Evolutionary conservation across 2,113 vertebrate genomes (phyloP).

Genomic region (Rhinolophus ferrumequinum): DNA sequence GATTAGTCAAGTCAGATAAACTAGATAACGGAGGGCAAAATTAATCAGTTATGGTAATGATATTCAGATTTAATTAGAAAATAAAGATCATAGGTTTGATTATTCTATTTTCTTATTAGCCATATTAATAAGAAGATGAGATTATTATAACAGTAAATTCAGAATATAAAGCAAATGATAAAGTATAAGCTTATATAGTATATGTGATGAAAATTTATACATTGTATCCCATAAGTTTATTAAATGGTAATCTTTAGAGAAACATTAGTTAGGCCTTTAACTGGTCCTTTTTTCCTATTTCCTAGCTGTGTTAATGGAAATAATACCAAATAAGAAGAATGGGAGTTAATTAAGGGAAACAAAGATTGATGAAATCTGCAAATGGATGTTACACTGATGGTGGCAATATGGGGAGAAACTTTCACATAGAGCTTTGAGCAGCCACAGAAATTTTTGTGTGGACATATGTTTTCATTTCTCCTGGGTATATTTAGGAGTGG

Average conservation of each 20-base stretch:
- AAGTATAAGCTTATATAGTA: not conserved
- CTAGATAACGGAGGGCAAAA: not conserved
- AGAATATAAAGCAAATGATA: not conserved
- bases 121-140: not conserved
- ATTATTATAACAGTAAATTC: not conserved
- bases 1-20: not conserved
- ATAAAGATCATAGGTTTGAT: conserved; percentile 22
- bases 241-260: not conserved
- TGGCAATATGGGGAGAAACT: not conserved
- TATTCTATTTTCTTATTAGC: not conserved
- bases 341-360: not conserved
- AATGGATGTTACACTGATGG: not conserved
- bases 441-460: no score
- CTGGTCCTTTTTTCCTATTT: not conserved
- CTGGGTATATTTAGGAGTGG: no score
- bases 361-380: not conserved
- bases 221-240: not conserved
- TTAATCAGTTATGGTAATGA: conserved; percentile 5
- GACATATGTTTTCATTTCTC: no score
- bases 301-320: not conserved
- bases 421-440: not conserved
- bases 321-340: not conserved
- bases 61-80: conserved; percentile 25
- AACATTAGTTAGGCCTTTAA: conserved; percentile 13
- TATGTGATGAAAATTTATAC: not conserved